A percentile compares a stretch with the other conserved stretches of the same genome.
Conservation (phyloP, 2,888 invertebrate genomes). For the Drosophila acutilabella region DNA sequence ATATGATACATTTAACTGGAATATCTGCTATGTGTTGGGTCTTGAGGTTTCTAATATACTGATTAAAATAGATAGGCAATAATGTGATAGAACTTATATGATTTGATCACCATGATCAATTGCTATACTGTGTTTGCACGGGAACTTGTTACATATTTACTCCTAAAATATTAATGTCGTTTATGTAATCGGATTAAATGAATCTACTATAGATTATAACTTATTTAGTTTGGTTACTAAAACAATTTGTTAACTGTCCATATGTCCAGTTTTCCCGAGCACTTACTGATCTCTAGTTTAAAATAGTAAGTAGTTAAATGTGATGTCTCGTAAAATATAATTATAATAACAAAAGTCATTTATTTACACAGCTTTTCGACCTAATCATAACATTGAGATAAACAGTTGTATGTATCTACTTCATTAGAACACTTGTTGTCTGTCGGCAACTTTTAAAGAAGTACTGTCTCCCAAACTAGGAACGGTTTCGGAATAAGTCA, state of each 20-base stretch:
- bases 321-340: constrained; percentile 1
- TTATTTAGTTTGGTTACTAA: background rate
- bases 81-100: too few species aligned
- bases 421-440: constrained; percentile 25
- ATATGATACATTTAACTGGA: too few species aligned
- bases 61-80: background rate
- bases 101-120: too few species aligned
- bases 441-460: constrained; percentile 40
- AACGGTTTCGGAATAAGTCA: constrained; percentile 14
- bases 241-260: constrained; percentile 1
- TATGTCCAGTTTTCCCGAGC: background rate
- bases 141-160: background rate
- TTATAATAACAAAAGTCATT: constrained; percentile 12
- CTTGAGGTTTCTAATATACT: background rate
- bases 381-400: constrained; percentile 16
- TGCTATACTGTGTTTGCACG: background rate
- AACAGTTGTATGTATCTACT: constrained; percentile 22
- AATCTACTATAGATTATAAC: background rate
- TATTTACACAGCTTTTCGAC: constrained; percentile 53
- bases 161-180: background rate
- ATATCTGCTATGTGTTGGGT: too few species aligned
- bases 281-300: constrained; percentile 1
- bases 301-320: background rate
- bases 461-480: constrained; percentile 14
- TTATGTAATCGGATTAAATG: background rate